Evolutionary conservation across 2,113 vertebrate genomes (phyloP).

Genomic region (Odocoileus hemionus): DNA sequence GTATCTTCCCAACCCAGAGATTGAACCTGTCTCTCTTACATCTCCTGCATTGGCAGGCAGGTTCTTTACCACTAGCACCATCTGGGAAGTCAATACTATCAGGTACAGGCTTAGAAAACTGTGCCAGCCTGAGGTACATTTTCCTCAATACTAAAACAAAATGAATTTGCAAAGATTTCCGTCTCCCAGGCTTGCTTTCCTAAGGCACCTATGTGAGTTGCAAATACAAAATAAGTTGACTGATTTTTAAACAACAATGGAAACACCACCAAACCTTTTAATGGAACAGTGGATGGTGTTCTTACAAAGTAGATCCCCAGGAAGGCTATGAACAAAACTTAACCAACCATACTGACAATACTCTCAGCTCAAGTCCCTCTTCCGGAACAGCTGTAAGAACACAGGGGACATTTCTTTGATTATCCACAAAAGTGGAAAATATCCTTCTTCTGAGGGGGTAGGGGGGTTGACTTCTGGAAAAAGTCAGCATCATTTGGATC

Average conservation of each 20-base stretch:
- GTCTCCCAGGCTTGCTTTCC: not conserved
- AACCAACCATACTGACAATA: not conserved
- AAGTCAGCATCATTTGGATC: not conserved
- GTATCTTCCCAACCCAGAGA: not conserved
- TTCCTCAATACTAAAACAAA: not conserved
- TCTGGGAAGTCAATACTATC: not conserved
- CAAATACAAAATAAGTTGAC: conserved; percentile 10
- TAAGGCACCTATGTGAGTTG: not conserved
- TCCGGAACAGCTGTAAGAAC: not conserved
- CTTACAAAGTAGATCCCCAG: not conserved
- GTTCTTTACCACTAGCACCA: not conserved
- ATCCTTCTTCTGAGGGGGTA: not conserved
- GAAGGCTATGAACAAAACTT: not conserved
- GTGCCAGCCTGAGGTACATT: not conserved
- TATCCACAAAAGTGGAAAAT: not conserved
- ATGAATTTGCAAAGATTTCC: not conserved
- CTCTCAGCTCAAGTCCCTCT: not conserved
- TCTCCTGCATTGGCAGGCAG: not conserved
- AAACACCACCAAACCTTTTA: not conserved
- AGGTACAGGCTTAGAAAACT: not conserved
- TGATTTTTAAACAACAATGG: not conserved
- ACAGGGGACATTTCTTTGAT: not conserved
- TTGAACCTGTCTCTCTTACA: not conserved
- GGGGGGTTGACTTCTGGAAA: not conserved
- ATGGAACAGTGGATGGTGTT: not conserved